A percentile compares a stretch with the other conserved stretches of the same genome.
These are phyloP conservation scores for Gastrophryne carolinensis DNA, from an alignment of 2,797 vertebrate species.

Conservation along the genomic window DNA sequence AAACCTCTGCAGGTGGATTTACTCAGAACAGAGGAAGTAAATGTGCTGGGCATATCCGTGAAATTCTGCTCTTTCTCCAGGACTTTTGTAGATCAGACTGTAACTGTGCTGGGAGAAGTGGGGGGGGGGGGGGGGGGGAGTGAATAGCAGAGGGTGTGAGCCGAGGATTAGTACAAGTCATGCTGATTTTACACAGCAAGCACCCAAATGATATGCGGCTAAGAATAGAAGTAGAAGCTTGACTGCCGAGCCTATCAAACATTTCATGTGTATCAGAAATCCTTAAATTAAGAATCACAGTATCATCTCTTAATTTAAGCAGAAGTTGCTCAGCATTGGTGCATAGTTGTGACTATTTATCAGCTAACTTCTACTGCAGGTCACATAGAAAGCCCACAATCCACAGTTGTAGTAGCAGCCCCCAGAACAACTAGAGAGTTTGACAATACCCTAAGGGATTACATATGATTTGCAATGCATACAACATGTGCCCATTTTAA, in stretches of 20 bases:
- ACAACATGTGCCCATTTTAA: too few relatives aligned
- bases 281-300: background rate
- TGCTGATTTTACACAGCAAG: slow-evolving; percentile 39
- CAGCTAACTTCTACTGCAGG: too few relatives aligned
- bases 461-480: too few relatives aligned
- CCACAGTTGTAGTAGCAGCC: too few relatives aligned
- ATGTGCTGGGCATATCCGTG: slow-evolving; percentile 29
- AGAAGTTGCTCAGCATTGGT: too few relatives aligned
- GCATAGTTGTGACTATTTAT: too few relatives aligned
- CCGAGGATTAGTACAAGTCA: slow-evolving; percentile 53
- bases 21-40: slow-evolving; percentile 56
- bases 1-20: slow-evolving; percentile 58
- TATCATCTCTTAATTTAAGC: background rate
- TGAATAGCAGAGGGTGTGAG: slow-evolving; percentile 10
- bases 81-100: slow-evolving; percentile 51
- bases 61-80: slow-evolving; percentile 50
- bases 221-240: slow-evolving; percentile 14
- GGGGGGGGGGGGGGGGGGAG: slow-evolving; percentile 55
- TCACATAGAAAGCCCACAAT: too few relatives aligned
- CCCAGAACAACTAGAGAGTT: too few relatives aligned
- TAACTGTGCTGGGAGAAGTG: slow-evolving; percentile 54
- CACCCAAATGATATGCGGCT: slow-evolving; percentile 23
- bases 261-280: background rate
- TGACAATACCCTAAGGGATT: too few relatives aligned
- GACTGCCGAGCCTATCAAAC: background rate